Conservation (phyloP, 2,797 vertebrate species). For the Crax fasciolata region DNA sequence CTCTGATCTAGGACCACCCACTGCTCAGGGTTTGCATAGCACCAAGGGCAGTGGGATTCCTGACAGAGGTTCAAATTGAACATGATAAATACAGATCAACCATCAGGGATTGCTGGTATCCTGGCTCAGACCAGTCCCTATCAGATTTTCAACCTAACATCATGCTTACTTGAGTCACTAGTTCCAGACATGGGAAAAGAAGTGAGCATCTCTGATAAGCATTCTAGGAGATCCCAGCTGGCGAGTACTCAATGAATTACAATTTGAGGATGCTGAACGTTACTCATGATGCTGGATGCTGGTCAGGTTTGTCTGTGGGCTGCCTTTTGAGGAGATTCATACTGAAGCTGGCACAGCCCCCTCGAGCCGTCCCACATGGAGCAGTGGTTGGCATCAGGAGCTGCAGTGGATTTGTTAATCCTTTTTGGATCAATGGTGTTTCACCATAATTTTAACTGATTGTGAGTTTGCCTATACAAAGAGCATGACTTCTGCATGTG, state of each 20-base stretch:
- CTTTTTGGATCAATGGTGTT: neutral
- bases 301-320: neutral
- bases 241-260: neutral
- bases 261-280: neutral
- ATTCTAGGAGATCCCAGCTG: neutral
- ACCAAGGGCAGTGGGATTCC: accelerated
- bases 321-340: neutral
- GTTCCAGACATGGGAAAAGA: neutral
- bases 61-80: neutral
- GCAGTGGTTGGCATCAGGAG: neutral
- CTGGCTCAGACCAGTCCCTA: neutral
- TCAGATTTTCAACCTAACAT: neutral
- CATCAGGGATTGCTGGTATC: neutral
- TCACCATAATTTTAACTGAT: neutral
- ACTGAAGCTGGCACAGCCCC: neutral
- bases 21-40: neutral
- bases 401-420: neutral
- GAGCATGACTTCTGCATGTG: neutral
- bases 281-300: neutral
- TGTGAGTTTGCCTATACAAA: neutral
- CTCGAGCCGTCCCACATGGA: neutral
- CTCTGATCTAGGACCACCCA: neutral
- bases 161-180: neutral
- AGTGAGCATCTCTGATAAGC: neutral
- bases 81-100: neutral